Conservation (phyloP, 37 sponge, comb jelly and placozoan genomes). For the Chondrilla cf. caribensis region DNA sequence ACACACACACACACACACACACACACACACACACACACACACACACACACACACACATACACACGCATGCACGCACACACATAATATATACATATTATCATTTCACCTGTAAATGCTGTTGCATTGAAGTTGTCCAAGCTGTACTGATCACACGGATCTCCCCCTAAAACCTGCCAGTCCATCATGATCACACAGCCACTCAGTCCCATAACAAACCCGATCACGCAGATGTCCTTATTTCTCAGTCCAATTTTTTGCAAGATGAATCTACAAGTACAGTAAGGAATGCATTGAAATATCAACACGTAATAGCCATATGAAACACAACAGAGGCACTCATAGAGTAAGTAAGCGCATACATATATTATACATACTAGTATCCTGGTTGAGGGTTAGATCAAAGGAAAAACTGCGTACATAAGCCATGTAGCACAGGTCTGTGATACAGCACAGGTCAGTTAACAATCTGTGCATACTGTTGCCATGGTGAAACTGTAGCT, state of each 20-base stretch:
- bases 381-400: no score
- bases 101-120: conserved; percentile 13
- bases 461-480: no score
- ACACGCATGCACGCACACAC: background rate
- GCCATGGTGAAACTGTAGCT: no score
- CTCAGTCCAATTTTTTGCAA: conserved; percentile 13
- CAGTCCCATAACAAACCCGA: background rate
- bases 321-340: background rate
- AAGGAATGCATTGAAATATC: background rate
- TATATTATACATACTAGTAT: no score
- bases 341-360: background rate
- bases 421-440: no score
- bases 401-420: no score
- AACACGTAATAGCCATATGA: background rate
- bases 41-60: conserved; percentile 5
- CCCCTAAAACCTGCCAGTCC: conserved; percentile 54
- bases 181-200: background rate
- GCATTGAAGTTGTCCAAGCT: conserved; percentile 20
- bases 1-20: background rate
- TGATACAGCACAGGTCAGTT: no score
- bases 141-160: conserved; percentile 47
- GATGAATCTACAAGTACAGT: conserved; percentile 8
- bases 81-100: conserved; percentile 20
- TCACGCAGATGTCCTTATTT: conserved; percentile 14
- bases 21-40: conserved; percentile 5